Evolutionary conservation across 2,888 invertebrate genomes (phyloP), one percentile per base, ranked within the genome.

Genomic region (Drosophila recens): DNA sequence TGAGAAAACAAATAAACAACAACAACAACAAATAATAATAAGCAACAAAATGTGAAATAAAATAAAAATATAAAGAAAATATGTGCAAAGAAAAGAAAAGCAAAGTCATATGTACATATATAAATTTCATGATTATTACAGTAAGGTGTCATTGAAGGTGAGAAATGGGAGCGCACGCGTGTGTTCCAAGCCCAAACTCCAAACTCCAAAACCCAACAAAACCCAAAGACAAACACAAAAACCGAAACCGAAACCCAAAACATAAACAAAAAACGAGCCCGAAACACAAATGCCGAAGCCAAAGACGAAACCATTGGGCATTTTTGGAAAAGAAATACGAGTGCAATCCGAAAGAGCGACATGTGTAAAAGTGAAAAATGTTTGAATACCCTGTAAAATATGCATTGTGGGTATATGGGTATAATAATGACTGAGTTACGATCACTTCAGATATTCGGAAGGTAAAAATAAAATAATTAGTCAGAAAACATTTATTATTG

Each of bases 101-200:
- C 65, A 70, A 70, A 72, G 62, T 67, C 64, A 80, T 67, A 62
- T 62, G 79, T 69, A 76, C 59, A 81, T 69, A 76, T 62, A 81
- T 69, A 76, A 73, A 67, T 72, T 74, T 81, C 76, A 74, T 79
- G 76, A 79, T 87, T 83, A 82, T 82, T 72, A 64, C 72, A 48
- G 59, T 49, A 68, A 84, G 82, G 87, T 84, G 84, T 85, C 83
- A 75, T 82, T 83, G 77, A 81, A 83, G 88, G 86, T 86, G 88
- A 86, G 88, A 86, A 86, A 86, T 88, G 88, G 79, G 86, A 83
- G 83, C 85, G 86, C 83, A 83, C 79, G 81, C 71, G 83, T 74
- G 52, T 71, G 62, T 53, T 71, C 43, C 51, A 13, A 48, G 23
- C 38, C 15, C 54, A 33, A 49, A 45, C 27, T 23, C 38, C 43